These are phyloP conservation scores for Pachyuromys duprasi DNA, from an alignment of 2,797 vertebrate species.

Conservation along the genomic window DNA sequence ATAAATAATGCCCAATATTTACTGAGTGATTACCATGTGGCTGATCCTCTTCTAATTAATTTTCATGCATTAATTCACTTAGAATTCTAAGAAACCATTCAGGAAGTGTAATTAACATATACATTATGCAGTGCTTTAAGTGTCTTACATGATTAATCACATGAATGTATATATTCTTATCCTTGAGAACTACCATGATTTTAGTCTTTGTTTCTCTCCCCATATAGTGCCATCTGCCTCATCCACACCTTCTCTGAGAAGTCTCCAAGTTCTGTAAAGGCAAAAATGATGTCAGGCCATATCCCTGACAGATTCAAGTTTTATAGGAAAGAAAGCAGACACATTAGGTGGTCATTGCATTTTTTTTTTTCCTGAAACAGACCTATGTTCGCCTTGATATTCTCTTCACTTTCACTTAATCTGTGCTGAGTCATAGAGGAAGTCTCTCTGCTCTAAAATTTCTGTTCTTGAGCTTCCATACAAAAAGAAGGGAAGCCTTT, in stretches of 20 bases:
- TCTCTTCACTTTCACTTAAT: background rate
- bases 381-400: background rate
- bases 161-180: slow-evolving; percentile 47
- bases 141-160: slow-evolving; percentile 46
- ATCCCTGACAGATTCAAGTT: background rate
- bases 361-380: background rate
- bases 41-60: background rate
- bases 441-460: background rate
- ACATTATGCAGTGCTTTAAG: slow-evolving; percentile 52
- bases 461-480: background rate
- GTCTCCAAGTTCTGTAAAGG: background rate
- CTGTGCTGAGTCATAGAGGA: background rate
- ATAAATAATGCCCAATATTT: slow-evolving; percentile 38
- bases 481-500: background rate
- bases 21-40: background rate
- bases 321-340: background rate
- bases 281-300: background rate
- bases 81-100: slow-evolving; percentile 47
- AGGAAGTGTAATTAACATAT: slow-evolving; percentile 53
- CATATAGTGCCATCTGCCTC: slow-evolving; percentile 10
- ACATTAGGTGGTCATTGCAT: background rate
- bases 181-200: slow-evolving; percentile 26
- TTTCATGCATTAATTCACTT: slow-evolving; percentile 37
- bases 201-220: slow-evolving; percentile 27
- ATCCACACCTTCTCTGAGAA: slow-evolving; percentile 3